Base-by-base conservation (phyloP, 2,113 vertebrate species). In the Pimephales promelas region DNA sequence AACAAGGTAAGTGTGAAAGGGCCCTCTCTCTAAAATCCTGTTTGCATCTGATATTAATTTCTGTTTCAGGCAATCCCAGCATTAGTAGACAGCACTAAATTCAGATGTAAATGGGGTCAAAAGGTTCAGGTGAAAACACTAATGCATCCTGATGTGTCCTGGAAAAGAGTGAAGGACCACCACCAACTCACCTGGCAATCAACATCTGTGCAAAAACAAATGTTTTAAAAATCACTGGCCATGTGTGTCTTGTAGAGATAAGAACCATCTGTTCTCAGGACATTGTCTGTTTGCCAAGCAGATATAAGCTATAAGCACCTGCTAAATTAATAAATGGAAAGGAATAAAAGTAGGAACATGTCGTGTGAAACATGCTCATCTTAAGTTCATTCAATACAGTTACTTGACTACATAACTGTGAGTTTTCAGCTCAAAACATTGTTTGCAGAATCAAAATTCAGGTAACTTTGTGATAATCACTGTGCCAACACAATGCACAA, bases 21-120 rank as follows among this genome's bases (percentile, higher is more conserved):
- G n/a, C n/a, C n/a, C n/a, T n/a, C 10, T 36, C 28, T 18, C 36
- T 68, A 40, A 66, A 16, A 66, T 11, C 18, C 22, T n/a, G 4
- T 68, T 68, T 68, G 31, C 64, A 68, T 68, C 64, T 40, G 34
- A 68, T 68, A 68, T 68, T 40, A 68, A 40, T 68, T n/a, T 68
- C 9, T 0, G 28, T 36, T 36, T 66, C 20, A n/a, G 10, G 0
- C 64, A 68, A 68, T 68, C 31, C 34, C 10, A 68, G 20, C 64
- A 40, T 2, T 40, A 68, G 64, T 68, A 2, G 18, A 68, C 31
- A 40, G 31, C 31, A 40, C 34, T 40, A n/a, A 40, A 68, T 40
- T 34, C 64, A 40, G 4, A 68, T 22, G 20, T 10, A 22, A 66
- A 22, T 68, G 31, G 28, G 34, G 31, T 36, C 4, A 68, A 36